Conservation (phyloP, 1,140 invertebrate genomes). For the Monochamus saltuarius region DNA sequence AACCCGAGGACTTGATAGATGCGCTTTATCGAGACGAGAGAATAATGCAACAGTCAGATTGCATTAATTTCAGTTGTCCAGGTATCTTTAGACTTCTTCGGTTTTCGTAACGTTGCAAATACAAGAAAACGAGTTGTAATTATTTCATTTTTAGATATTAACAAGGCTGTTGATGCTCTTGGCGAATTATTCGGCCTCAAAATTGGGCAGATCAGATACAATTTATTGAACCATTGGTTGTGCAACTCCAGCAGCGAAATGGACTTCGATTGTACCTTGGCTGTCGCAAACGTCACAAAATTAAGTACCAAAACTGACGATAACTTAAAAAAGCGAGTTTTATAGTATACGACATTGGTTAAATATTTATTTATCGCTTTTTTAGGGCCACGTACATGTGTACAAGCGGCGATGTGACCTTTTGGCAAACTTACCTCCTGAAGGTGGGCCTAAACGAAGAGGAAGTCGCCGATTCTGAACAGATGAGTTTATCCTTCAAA, state of each 20-base stretch:
- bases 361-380: no score
- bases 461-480: constrained; percentile 11
- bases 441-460: constrained; percentile 24
- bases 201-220: constrained; percentile 24
- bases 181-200: constrained; percentile 33
- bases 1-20: constrained; percentile 38
- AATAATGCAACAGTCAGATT: constrained; percentile 30
- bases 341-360: no score
- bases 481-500: constrained; percentile 26
- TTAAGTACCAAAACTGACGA: constrained; percentile 1
- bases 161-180: constrained; percentile 40
- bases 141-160: constrained; percentile 42
- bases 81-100: constrained; percentile 23
- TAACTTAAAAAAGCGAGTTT: constrained; percentile 33
- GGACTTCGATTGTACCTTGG: constrained; percentile 21
- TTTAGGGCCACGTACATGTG: constrained; percentile 35
- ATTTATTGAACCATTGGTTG: constrained; percentile 31
- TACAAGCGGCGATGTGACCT: constrained; percentile 14
- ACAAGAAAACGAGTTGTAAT: neutral
- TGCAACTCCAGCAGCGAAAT: constrained; percentile 12
- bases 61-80: constrained; percentile 28
- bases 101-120: neutral
- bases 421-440: constrained; percentile 33
- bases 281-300: neutral
- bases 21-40: constrained; percentile 41